Conservation (phyloP, 2,888 invertebrate species). For the Prenolepis imparis region DNA sequence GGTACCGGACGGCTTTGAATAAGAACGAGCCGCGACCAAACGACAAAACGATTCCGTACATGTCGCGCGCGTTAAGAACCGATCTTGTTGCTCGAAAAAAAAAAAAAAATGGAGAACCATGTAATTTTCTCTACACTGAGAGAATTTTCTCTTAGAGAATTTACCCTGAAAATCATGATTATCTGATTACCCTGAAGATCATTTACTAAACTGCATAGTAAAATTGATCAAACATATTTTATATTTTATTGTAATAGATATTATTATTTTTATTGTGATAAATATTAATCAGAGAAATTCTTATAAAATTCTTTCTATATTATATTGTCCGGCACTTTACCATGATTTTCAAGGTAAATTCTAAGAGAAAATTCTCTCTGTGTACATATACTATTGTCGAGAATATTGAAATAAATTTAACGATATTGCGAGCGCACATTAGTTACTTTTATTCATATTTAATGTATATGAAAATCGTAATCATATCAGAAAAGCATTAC, state of each 20-base stretch:
- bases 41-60: constrained; percentile 46
- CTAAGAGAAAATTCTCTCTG: too few species aligned
- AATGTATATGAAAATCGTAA: not conserved
- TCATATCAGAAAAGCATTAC: not conserved
- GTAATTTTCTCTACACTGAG: not conserved
- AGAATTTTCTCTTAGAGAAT: too few species aligned
- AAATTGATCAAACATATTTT: too few species aligned
- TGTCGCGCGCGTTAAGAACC: constrained; percentile 24
- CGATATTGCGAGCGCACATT: not conserved
- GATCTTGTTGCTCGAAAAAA: not conserved
- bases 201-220: too few species aligned
- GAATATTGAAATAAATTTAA: not conserved
- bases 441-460: not conserved
- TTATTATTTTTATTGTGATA: too few species aligned
- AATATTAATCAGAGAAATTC: too few species aligned
- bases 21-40: constrained; percentile 57
- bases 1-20: constrained; percentile 57
- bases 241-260: too few species aligned
- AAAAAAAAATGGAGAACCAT: not conserved
- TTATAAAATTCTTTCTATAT: too few species aligned
- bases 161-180: too few species aligned
- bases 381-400: not conserved
- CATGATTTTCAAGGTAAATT: too few species aligned
- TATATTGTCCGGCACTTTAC: too few species aligned
- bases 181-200: too few species aligned